phyloP scores from a whole-genome alignment of 2,113 vertebrate genomes.

The Malurus cyaneus region DNA sequence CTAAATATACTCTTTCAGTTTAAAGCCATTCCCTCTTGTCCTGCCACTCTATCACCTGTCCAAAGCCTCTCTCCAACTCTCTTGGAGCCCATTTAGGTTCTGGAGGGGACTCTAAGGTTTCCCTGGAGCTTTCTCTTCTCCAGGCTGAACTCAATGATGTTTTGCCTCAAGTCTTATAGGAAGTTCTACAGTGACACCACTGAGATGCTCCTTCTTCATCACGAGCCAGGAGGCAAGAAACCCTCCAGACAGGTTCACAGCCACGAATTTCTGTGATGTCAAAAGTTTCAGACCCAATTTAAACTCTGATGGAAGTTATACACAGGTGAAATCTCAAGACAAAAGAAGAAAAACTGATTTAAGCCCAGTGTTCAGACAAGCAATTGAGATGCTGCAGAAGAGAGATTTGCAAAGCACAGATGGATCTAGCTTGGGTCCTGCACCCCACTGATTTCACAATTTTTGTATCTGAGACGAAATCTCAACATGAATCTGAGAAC shows the following conservation, averaged over 20 bases:
- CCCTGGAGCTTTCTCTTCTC: background rate
- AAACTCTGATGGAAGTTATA: background rate
- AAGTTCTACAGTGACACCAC: background rate
- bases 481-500: rapidly evolving
- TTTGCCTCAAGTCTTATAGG: background rate
- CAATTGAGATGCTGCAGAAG: background rate
- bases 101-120: background rate
- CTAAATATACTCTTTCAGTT: no score
- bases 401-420: background rate
- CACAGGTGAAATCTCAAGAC: background rate
- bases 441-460: background rate
- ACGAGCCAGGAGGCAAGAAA: background rate
- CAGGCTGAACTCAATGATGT: background rate
- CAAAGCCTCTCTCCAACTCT: background rate
- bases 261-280: background rate
- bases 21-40: background rate
- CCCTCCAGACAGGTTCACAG: background rate
- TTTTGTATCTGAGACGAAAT: background rate
- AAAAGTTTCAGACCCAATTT: background rate
- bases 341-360: background rate
- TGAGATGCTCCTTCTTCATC: background rate
- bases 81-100: background rate
- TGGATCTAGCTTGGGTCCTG: background rate
- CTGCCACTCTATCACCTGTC: background rate
- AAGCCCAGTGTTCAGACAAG: rapidly evolving